These are phyloP conservation scores for Fragum whitleyi DNA, from an alignment of 2,888 invertebrate genomes.

Conservation along the genomic window DNA sequence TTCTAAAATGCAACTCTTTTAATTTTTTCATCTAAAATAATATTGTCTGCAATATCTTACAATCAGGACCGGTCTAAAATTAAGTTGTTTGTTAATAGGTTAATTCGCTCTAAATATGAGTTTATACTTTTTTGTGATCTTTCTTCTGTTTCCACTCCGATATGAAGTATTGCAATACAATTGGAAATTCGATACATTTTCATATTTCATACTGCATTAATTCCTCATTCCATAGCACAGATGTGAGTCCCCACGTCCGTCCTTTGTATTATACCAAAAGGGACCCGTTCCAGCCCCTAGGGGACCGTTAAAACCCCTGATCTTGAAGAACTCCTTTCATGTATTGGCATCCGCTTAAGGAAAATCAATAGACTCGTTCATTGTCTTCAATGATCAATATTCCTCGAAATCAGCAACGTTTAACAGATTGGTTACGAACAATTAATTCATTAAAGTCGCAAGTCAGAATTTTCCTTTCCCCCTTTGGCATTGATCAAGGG, in stretches of 20 bases:
- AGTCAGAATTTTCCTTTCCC: background rate
- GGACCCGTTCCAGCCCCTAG: background rate
- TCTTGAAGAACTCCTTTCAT: constrained; percentile 8
- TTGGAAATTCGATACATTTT: background rate
- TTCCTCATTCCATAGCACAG: constrained; percentile 14
- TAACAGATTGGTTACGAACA: constrained; percentile 31
- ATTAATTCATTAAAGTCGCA: constrained; percentile 18
- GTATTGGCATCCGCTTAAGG: constrained; percentile 19
- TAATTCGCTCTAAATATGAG: no score
- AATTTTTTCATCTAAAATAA: no score
- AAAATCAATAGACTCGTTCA: constrained; percentile 15
- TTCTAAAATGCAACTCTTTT: no score
- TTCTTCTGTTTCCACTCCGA: no score
- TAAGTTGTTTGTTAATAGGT: no score
- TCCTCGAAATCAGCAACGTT: constrained; percentile 23
- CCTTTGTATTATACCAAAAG: constrained; percentile 5
- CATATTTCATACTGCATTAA: background rate
- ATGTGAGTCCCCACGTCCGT: background rate
- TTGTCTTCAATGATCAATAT: constrained; percentile 39
- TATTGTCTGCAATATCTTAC: no score
- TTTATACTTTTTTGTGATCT: no score
- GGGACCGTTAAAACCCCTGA: constrained; percentile 11
- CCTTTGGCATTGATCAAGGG: no score
- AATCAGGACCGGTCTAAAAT: no score
- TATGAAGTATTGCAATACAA: no score